Base-by-base conservation (phyloP, 2,888 invertebrate species). In the Lamellibrachia columna region DNA sequence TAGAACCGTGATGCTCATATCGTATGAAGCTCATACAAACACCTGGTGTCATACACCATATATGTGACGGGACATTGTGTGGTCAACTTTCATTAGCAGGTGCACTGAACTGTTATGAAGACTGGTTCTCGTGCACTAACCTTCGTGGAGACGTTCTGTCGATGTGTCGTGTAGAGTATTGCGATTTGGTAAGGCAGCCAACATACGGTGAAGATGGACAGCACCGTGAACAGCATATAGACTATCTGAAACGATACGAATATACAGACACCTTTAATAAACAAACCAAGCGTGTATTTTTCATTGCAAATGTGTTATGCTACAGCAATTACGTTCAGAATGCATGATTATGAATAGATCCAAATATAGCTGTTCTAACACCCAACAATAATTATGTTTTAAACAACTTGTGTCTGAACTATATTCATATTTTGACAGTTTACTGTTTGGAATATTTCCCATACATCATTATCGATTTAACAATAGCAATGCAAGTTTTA, bases 141-240 rank as follows among this genome's bases (percentile, higher is more conserved):
- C 93, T 91, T 92, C 28, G 92, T 90, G 53, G 91, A 58, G 8
- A 93, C 93, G 90, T 95, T 93, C 6, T 94, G 28, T 93, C 95
- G 93, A 92, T 95, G 94, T 92, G 95, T 95, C 1, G 95, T 93
- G 93, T 95, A 96, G 60, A 96, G 93, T 52, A 96, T 94, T 53
- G 94, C 93, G 9, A 97, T 97, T 2, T 98, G 98, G 94, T 98
- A 98, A 0, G 98, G 98, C 4, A 98, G 96, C 93, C 98, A 97
- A 94, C 98, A 98, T 1, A 97, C 94, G 91, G 97, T 97, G 93
- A 98, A 98, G 0, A 97, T 97, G 0, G 98, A 93, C 0, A 98
- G 97, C 0, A 98, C 97, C 52, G 97, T 97, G 60, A 98, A 98
- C 91, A 98, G 97, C 94, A 98, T 98, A 95, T 97, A 97, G 92